Evolutionary conservation across 2,797 vertebrate genomes (phyloP).

Genomic region (Melanotaenia pygmaea): DNA sequence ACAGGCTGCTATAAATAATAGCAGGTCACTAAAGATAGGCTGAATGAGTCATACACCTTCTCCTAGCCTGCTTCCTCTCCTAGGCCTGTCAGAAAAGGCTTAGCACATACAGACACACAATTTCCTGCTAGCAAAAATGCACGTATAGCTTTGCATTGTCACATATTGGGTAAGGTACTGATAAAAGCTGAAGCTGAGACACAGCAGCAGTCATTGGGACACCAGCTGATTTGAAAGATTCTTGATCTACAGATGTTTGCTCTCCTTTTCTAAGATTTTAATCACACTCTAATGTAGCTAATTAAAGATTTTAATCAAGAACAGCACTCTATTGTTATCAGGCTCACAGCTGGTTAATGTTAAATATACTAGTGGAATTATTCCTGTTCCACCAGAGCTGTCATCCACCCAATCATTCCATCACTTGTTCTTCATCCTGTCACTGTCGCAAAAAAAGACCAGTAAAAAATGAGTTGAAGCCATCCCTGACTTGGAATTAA

Average conservation of each 20-base stretch:
- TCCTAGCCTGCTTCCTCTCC: constrained; percentile 60
- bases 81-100: constrained; percentile 52
- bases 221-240: constrained; percentile 34
- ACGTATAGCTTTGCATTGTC: background rate
- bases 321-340: constrained; percentile 61
- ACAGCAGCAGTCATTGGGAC: constrained; percentile 33
- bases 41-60: constrained; percentile 72
- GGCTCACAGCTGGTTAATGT: constrained; percentile 49
- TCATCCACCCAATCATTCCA: constrained; percentile 69
- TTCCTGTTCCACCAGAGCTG: constrained; percentile 65
- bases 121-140: constrained; percentile 13
- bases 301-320: constrained; percentile 75
- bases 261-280: constrained; percentile 20
- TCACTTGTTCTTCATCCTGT: constrained; percentile 56
- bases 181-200: background rate
- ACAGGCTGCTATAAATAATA: constrained; percentile 75
- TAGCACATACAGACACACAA: constrained; percentile 15
- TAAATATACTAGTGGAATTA: constrained; percentile 66
- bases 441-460: constrained; percentile 44
- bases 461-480: constrained; percentile 73
- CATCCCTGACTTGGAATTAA: constrained; percentile 80
- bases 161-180: constrained; percentile 4
- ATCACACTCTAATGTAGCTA: constrained; percentile 59
- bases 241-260: constrained; percentile 18
- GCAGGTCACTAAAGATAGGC: constrained; percentile 77